A percentile compares a stretch with the other conserved stretches of the same genome.
These are phyloP conservation scores for Leptinotarsa haldemani DNA, from an alignment of 2,888 invertebrate species.

Conservation along the genomic window DNA sequence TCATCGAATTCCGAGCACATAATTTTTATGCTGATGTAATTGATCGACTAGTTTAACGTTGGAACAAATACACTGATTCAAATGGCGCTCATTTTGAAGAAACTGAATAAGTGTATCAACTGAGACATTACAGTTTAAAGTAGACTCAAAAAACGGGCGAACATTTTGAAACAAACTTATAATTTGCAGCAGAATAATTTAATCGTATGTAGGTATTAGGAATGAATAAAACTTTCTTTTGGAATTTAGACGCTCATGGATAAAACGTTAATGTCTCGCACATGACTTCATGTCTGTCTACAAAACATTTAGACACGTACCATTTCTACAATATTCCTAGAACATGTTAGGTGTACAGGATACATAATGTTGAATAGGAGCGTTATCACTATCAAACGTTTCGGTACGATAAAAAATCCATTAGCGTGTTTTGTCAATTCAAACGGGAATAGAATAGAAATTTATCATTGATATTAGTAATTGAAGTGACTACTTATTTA, in stretches of 20 bases:
- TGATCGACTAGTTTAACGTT: too few relatives aligned
- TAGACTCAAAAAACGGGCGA: too few relatives aligned
- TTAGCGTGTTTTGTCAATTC: slow-evolving; percentile 10
- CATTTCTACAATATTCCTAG: slow-evolving; percentile 14
- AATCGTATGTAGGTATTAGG: background rate
- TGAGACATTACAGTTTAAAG: too few relatives aligned
- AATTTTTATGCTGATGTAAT: too few relatives aligned
- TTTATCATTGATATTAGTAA: background rate
- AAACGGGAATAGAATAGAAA: background rate
- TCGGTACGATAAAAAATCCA: slow-evolving; percentile 17
- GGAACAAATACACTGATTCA: too few relatives aligned
- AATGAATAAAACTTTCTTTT: background rate
- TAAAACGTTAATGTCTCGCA: background rate
- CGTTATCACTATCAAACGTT: slow-evolving; percentile 14
- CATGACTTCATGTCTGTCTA: background rate
- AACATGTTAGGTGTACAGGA: slow-evolving; percentile 7
- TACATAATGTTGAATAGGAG: slow-evolving; percentile 12
- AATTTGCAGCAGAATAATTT: too few relatives aligned
- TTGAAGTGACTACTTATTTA: background rate
- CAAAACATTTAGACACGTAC: slow-evolving; percentile 12
- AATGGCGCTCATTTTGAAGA: too few relatives aligned
- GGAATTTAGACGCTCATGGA: background rate
- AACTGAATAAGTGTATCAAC: too few relatives aligned
- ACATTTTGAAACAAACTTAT: too few relatives aligned
- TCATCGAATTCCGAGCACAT: too few relatives aligned